Conservation (phyloP, 1,140 invertebrate species). For the Hypsibius dujardini region DNA sequence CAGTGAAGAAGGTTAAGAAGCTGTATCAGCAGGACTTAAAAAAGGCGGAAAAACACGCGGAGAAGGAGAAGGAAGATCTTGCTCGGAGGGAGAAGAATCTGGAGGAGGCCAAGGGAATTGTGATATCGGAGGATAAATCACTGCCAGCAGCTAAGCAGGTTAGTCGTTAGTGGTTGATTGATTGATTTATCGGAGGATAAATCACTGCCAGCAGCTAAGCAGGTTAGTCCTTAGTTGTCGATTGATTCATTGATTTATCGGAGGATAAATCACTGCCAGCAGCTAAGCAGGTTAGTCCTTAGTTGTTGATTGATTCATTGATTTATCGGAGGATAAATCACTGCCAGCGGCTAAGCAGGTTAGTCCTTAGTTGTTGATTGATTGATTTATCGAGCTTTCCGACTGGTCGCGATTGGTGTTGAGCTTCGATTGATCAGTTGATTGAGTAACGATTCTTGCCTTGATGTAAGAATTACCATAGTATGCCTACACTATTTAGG, state of each 20-base stretch:
- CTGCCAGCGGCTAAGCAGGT: not conserved
- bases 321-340: not conserved
- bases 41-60: conserved; percentile 57
- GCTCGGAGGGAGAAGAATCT: conserved; percentile 67
- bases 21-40: conserved; percentile 61
- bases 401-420: not conserved
- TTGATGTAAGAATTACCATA: conserved; percentile 6
- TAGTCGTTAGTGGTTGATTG: not conserved
- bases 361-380: conserved; percentile 17
- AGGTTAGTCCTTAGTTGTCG: not conserved
- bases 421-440: not conserved
- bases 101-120: conserved; percentile 71
- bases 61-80: conserved; percentile 59
- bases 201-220: not conserved
- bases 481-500: too few relatives aligned
- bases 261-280: not conserved
- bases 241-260: not conserved
- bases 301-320: not conserved
- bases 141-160: conserved; percentile 46
- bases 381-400: conserved; percentile 21
- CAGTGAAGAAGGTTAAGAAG: conserved; percentile 83
- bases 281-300: not conserved
- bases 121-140: conserved; percentile 55
- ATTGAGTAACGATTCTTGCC: conserved; percentile 12
- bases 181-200: not conserved